Conservation (phyloP, 2,888 invertebrate species). For the Drosophila koepferae region DNA sequence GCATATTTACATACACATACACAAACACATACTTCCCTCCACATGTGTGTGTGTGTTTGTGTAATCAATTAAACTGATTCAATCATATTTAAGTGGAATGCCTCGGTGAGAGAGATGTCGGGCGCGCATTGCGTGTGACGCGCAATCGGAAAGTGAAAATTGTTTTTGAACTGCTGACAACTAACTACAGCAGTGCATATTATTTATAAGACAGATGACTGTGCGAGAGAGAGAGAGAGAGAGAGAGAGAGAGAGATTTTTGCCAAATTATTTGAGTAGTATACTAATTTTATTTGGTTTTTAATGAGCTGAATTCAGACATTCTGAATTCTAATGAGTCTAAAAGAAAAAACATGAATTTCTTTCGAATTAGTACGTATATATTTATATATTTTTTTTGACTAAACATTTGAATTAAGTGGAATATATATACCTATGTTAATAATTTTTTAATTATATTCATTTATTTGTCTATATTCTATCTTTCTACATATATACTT, state of each 20-base stretch:
- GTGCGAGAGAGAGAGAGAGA: too few relatives aligned
- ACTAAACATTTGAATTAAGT: background rate
- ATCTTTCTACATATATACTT: background rate
- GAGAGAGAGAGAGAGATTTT: too few relatives aligned
- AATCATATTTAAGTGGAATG: conserved; percentile 68
- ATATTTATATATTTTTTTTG: background rate
- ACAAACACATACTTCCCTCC: background rate
- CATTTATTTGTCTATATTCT: background rate
- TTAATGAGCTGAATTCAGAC: too few relatives aligned
- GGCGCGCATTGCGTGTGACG: conserved; percentile 45
- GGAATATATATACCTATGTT: background rate
- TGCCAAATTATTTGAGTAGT: background rate
- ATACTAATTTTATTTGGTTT: background rate
- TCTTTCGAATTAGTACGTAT: too few relatives aligned
- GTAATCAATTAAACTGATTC: conserved; percentile 69
- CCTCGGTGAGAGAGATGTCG: conserved; percentile 27
- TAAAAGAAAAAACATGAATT: background rate
- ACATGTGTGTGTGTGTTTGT: conserved; percentile 6
- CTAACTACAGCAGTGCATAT: background rate
- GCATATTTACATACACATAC: conserved; percentile 6
- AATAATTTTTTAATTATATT: background rate
- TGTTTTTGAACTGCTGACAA: conserved; percentile 44
- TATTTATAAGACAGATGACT: background rate
- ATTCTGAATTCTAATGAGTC: background rate
- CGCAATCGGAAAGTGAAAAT: conserved; percentile 56